Base-by-base conservation (phyloP, 2,113 vertebrate species). In the Cyprinodon tularosa region DNA sequence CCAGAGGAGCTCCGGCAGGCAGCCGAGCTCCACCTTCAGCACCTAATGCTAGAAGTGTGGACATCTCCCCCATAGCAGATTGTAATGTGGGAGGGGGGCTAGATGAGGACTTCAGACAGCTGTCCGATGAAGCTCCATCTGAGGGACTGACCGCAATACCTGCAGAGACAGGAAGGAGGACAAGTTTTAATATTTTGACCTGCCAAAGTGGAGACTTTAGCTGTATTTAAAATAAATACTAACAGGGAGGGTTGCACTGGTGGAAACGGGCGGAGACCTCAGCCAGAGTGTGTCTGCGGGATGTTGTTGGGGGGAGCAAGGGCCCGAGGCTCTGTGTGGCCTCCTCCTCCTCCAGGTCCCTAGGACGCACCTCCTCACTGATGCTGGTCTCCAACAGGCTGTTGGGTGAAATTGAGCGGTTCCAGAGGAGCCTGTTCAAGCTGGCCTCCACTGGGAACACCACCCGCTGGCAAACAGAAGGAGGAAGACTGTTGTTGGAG, bases 231-330 rank as follows among this genome's bases (percentile, higher is more conserved):
- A 0, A 5, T 12, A 59, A 11, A 44, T 67, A 94, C 96, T 97
- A 76, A 99, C 97, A 97, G 44, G 97, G 97, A 82, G 96, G 96
- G 75, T 83, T 89, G 48, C 93, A 91, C n/a, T 95, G 96, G 87
- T 96, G 96, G 86, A 97, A 97, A 81, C 92, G 93, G 17, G 95
- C 84, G 1, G 96, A 97, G 73, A 98, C 97, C 90, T 96, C 97
- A 0, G 97, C 97, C 83, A 98, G 92, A 0, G 97, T 99, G 88
- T 99, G 97, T 71, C 97, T 95, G 57, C 97, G 96, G 86, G 94
- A 96, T 0, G 96, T 94, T 83, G 93, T 93, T 1, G 95, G 94
- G 53, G 90, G 91, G 68, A 83, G 81, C 64, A 94, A 75, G 17
- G 94, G 93, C 15, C 92, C 87, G 5, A 88, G 92, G 0, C 86